Conservation (phyloP, 2,888 invertebrate species). For the Lapara coniferarum region DNA sequence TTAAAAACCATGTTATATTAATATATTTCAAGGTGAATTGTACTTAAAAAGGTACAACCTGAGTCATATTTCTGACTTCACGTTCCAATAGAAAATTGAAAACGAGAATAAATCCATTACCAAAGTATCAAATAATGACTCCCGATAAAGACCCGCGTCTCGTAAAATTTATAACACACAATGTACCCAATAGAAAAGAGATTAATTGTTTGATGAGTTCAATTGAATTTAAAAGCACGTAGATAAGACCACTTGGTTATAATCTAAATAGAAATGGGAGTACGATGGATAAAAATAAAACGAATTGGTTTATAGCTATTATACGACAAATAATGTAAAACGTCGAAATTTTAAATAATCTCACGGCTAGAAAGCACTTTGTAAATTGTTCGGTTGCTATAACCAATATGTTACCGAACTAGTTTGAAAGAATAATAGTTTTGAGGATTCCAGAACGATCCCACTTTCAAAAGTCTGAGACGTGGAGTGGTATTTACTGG, state of each 20-base stretch:
- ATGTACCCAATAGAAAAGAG: slow-evolving; percentile 30
- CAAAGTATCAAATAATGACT: slow-evolving; percentile 65
- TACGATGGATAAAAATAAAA: background rate
- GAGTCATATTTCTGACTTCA: slow-evolving; percentile 35
- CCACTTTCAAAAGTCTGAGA: no score
- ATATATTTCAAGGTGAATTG: background rate
- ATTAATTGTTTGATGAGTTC: slow-evolving; percentile 35
- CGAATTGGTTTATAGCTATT: background rate
- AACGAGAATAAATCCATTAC: slow-evolving; percentile 67
- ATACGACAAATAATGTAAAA: background rate
- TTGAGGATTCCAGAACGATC: no score
- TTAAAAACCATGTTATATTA: background rate
- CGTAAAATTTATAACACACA: slow-evolving; percentile 58
- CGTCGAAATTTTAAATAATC: no score
- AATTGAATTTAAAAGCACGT: slow-evolving; percentile 31
- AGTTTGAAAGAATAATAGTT: no score
- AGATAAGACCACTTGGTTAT: background rate
- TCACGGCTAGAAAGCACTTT: no score
- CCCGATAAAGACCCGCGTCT: slow-evolving; percentile 51
- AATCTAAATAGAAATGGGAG: background rate
- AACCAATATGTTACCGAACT: no score
- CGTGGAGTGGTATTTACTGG: no score
- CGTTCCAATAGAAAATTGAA: slow-evolving; percentile 64
- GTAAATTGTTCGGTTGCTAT: no score
- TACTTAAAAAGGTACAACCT: background rate